A percentile compares a stretch with the other conserved stretches of the same genome.
Conservation (phyloP, 92 coral and sea anemone genomes). For the Heteractis magnifica region DNA sequence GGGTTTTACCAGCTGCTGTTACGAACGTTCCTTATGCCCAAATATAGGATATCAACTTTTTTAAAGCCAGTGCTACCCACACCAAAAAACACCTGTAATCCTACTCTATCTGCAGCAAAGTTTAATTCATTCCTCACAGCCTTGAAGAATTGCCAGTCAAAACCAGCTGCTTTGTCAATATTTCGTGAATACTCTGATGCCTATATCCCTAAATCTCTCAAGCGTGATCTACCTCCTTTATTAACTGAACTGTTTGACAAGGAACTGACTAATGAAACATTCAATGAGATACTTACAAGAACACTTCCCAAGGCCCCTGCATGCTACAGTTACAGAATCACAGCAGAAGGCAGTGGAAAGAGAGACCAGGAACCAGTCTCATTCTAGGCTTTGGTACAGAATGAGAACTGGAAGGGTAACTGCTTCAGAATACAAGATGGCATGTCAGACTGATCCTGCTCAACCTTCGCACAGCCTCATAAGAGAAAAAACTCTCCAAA, state of each 20-base stretch:
- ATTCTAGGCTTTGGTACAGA: conserved; percentile 33
- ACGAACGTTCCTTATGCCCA: conserved; percentile 39
- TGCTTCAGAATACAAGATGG: conserved; percentile 41
- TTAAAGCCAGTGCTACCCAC: conserved; percentile 39
- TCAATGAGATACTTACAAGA: conserved; percentile 32
- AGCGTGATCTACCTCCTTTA: conserved; percentile 31
- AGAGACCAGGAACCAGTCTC: conserved; percentile 19
- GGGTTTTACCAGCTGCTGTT: conserved; percentile 55
- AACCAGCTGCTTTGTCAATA: background rate
- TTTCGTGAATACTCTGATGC: background rate
- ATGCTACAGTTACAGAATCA: conserved; percentile 22
- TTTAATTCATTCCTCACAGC: background rate
- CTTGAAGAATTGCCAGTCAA: background rate
- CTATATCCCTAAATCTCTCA: background rate
- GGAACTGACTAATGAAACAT: conserved; percentile 41
- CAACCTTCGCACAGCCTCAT: conserved; percentile 44
- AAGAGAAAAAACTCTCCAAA: background rate
- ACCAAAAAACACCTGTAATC: conserved; percentile 26
- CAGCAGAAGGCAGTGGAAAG: conserved; percentile 49
- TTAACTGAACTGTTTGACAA: conserved; percentile 29
- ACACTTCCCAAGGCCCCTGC: conserved; percentile 8
- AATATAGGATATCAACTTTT: conserved; percentile 39
- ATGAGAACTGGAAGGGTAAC: conserved; percentile 53
- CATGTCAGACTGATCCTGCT: conserved; percentile 42
- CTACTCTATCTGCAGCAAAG: background rate